Evolutionary conservation across 2,113 vertebrate genomes (phyloP).

Genomic region (Ciconia stormi): DNA sequence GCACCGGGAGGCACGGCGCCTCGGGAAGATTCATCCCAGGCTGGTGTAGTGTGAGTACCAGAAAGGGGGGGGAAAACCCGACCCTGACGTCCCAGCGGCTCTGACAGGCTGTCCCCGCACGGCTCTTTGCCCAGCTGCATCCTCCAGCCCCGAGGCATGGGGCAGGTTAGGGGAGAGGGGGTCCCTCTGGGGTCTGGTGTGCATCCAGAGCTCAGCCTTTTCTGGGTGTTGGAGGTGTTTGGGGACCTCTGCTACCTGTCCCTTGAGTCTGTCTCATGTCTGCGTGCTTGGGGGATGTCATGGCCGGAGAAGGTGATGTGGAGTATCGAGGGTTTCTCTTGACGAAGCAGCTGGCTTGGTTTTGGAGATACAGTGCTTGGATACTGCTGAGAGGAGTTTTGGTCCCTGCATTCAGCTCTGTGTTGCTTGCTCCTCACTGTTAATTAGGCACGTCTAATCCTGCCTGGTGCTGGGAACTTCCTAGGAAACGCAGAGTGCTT

Average conservation of each 20-base stretch:
- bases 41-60: background rate
- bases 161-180: too few species aligned
- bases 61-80: fast-evolving
- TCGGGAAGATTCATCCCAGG: background rate
- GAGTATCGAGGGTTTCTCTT: background rate
- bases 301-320: background rate
- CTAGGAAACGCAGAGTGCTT: background rate
- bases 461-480: background rate
- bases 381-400: background rate
- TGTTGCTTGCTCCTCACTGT: background rate
- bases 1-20: background rate
- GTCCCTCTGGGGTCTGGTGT: fast-evolving
- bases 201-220: background rate
- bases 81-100: background rate
- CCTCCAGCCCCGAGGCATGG: fast-evolving
- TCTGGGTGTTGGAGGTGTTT: fast-evolving
- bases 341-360: background rate
- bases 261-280: background rate
- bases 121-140: fast-evolving
- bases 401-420: background rate
- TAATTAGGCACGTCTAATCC: background rate
- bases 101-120: fast-evolving
- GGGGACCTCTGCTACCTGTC: too few species aligned
- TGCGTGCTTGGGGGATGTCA: fast-evolving
- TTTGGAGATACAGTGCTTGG: background rate